phyloP scores from a whole-genome alignment of 2,888 invertebrate species.

The Rutpela maculata region DNA sequence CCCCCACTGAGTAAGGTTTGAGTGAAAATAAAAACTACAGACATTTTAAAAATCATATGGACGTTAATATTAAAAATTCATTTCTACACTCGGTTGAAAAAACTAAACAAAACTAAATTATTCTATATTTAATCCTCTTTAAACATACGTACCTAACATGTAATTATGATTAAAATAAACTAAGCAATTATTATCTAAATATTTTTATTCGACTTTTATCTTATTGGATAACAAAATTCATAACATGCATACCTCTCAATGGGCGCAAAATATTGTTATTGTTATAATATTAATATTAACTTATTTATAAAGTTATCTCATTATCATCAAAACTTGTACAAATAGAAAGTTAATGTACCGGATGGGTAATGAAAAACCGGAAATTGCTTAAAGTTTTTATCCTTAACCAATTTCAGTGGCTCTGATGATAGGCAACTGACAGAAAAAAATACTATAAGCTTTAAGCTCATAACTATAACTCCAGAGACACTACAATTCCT shows the following conservation, averaged over 20 bases:
- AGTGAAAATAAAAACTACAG: not conserved
- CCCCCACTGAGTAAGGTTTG: not conserved
- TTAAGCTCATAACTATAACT: too few species aligned
- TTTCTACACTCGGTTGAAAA: not conserved
- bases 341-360: too few species aligned
- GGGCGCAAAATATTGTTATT: not conserved
- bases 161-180: not conserved
- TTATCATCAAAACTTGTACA: too few species aligned
- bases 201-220: constrained; percentile 16
- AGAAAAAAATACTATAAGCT: too few species aligned
- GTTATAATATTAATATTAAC: not conserved
- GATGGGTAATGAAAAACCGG: too few species aligned
- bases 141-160: constrained; percentile 7
- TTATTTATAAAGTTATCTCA: too few species aligned
- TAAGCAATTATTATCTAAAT: not conserved
- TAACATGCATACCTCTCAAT: not conserved
- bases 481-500: too few species aligned
- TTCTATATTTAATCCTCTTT: not conserved
- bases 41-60: not conserved
- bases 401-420: too few species aligned
- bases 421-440: too few species aligned
- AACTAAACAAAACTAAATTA: not conserved
- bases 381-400: too few species aligned
- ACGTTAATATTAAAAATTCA: not conserved
- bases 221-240: constrained; percentile 11